These are phyloP conservation scores for Drosophila rufa DNA, from an alignment of 1,140 invertebrate genomes.

Conservation along the genomic window DNA sequence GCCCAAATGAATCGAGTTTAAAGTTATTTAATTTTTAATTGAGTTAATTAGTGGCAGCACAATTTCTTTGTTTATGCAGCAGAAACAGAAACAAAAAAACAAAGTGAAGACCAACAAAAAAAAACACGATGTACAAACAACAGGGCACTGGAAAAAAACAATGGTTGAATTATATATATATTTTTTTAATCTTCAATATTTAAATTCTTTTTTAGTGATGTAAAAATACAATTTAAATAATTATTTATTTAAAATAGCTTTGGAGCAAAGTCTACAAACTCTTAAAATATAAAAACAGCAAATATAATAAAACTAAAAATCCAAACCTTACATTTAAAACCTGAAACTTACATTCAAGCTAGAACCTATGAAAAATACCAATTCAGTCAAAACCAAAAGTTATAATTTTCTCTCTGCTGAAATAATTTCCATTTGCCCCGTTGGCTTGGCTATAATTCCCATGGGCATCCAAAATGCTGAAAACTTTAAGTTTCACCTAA, in stretches of 20 bases:
- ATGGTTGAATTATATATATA: too few species aligned
- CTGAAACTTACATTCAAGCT: too few species aligned
- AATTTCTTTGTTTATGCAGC: conserved; percentile 78
- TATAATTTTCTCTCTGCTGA: background rate
- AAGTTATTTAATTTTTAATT: conserved; percentile 81
- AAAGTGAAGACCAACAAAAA: background rate
- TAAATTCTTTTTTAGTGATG: too few species aligned
- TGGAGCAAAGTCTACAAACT: too few species aligned
- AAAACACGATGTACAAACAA: background rate
- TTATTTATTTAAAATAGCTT: too few species aligned
- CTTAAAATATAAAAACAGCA: too few species aligned
- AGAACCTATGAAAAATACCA: background rate
- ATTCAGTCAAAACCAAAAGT: too few species aligned
- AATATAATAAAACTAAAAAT: background rate
- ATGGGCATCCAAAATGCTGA: conserved; percentile 1
- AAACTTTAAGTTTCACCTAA: conserved; percentile 58
- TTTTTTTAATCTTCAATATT: too few species aligned
- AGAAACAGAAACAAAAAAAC: conserved; percentile 28
- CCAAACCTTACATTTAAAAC: background rate
- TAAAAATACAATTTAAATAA: too few species aligned
- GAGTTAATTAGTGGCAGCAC: conserved; percentile 66
- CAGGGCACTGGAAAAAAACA: background rate
- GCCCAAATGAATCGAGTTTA: conserved; percentile 58
- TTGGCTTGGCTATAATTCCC: conserved; percentile 14
- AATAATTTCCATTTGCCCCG: conserved; percentile 7